Evolutionary conservation across 2,888 invertebrate genomes (phyloP).

Genomic region (Pedicia rivosa): DNA sequence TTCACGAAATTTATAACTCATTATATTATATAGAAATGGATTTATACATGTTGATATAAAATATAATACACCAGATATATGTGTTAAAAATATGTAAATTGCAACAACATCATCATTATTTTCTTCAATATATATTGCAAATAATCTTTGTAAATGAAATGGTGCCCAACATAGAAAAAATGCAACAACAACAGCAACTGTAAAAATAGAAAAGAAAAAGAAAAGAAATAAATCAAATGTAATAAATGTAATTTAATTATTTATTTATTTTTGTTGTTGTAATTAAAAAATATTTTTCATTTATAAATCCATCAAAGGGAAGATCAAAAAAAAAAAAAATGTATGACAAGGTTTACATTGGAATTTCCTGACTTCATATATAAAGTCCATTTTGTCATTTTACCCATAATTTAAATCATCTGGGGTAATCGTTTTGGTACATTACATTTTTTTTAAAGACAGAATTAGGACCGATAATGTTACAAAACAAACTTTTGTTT

Average conservation of each 20-base stretch:
- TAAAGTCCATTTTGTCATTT: no score
- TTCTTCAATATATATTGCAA: slow-evolving; percentile 36
- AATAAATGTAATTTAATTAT: background rate
- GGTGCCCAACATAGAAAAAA: slow-evolving; percentile 86
- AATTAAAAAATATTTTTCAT: background rate
- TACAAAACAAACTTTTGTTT: no score
- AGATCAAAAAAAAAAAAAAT: no score
- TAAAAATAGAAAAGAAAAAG: slow-evolving; percentile 8
- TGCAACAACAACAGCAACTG: slow-evolving; percentile 81
- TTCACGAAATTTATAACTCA: slow-evolving; percentile 86
- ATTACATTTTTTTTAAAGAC: no score
- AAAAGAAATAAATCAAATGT: background rate
- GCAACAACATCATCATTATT: slow-evolving; percentile 8
- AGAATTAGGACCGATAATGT: no score
- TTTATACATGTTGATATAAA: slow-evolving; percentile 87
- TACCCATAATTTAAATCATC: no score
- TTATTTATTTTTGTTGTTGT: background rate
- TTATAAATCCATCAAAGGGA: no score
- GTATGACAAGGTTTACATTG: no score
- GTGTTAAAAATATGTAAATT: slow-evolving; percentile 26
- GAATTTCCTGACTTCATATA: no score
- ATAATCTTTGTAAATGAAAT: slow-evolving; percentile 83
- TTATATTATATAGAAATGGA: slow-evolving; percentile 83
- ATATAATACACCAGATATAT: slow-evolving; percentile 78
- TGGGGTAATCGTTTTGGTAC: no score